phyloP scores from a whole-genome alignment of 2,113 vertebrate genomes.

The Colistium nudipinnis region DNA sequence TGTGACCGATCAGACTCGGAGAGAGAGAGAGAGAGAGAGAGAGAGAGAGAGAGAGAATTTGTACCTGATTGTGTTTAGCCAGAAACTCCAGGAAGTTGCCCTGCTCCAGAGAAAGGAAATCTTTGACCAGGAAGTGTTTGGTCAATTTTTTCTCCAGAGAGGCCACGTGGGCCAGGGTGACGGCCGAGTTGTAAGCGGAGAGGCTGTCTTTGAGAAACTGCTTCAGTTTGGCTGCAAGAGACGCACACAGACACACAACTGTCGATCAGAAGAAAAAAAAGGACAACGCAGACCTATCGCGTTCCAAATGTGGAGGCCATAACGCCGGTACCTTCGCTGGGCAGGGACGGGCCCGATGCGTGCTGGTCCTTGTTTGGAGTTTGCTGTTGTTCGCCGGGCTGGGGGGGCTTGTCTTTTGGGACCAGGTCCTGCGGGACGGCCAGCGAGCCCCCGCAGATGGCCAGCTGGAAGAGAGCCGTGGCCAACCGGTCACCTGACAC shows the following conservation, averaged over 20 bases:
- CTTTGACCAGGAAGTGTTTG: constrained; percentile 76
- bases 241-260: constrained; percentile 7
- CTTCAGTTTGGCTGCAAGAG: constrained; percentile 74
- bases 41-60: no score
- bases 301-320: no score
- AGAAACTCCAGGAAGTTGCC: constrained; percentile 83
- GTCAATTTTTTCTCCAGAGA: constrained; percentile 76
- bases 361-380: constrained; percentile 42
- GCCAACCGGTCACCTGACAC: constrained; percentile 74
- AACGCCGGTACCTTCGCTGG: constrained; percentile 80
- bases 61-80: constrained; percentile 78
- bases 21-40: no score
- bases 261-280: no score
- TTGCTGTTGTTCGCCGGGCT: constrained; percentile 28
- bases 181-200: constrained; percentile 49
- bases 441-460: constrained; percentile 82
- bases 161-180: constrained; percentile 70
- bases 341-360: constrained; percentile 37
- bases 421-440: constrained; percentile 76
- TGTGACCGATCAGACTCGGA: not conserved
- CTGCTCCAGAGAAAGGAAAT: constrained; percentile 76
- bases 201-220: constrained; percentile 74
- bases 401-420: constrained; percentile 71
- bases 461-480: constrained; percentile 79
- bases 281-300: no score